Conservation (phyloP, 2,888 invertebrate species). For the Aleiodes alternator region DNA sequence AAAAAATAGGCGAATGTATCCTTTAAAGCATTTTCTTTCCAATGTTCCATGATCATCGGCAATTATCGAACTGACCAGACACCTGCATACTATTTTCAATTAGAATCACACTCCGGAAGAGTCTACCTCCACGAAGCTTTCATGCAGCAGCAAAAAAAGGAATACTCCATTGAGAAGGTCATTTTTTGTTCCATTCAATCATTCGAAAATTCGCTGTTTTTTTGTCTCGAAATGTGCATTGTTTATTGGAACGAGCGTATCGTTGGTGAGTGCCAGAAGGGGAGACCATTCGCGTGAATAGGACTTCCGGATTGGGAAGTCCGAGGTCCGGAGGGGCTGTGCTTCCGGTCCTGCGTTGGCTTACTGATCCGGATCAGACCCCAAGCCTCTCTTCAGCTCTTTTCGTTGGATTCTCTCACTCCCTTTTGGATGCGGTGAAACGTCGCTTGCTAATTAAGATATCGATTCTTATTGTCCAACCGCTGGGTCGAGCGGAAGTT, state of each 20-base stretch:
- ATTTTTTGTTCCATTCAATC: neutral
- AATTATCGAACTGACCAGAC: too few relatives aligned
- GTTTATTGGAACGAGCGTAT: constrained; percentile 27
- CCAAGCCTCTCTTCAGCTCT: constrained; percentile 47
- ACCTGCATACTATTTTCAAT: too few relatives aligned
- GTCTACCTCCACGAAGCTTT: too few relatives aligned
- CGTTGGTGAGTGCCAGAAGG: constrained; percentile 20
- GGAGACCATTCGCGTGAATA: constrained; percentile 68
- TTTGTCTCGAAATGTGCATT: constrained; percentile 16
- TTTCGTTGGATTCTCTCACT: constrained; percentile 46
- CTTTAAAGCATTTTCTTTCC: too few relatives aligned
- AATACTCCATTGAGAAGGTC: too few relatives aligned
- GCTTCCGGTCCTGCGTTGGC: constrained; percentile 72
- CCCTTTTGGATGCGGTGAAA: constrained; percentile 53
- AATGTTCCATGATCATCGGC: too few relatives aligned
- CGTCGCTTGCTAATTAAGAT: constrained; percentile 74
- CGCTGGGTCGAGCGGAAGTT: constrained; percentile 65
- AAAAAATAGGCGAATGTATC: too few relatives aligned
- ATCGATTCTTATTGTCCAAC: constrained; percentile 74
- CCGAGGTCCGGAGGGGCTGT: constrained; percentile 72
- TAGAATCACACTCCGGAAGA: too few relatives aligned
- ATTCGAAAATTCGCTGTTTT: constrained; percentile 11
- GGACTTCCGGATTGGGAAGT: constrained; percentile 73
- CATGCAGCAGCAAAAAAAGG: too few relatives aligned
- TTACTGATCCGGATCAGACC: constrained; percentile 24